These are phyloP conservation scores for Hippopotamus amphibius DNA, from an alignment of 2,113 vertebrate genomes.

Conservation along the genomic window DNA sequence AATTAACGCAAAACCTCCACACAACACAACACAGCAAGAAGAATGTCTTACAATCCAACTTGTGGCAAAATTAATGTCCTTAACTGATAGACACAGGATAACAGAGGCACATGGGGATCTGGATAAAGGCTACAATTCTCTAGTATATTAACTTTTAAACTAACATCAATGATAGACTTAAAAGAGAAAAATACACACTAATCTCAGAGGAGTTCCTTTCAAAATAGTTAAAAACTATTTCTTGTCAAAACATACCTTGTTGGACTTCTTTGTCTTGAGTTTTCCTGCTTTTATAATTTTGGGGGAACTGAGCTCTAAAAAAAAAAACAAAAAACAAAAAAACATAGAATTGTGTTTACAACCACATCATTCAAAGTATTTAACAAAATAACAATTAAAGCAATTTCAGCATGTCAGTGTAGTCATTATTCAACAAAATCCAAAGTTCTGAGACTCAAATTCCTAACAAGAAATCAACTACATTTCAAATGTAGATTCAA, in stretches of 20 bases:
- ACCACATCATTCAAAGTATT: constrained; percentile 38
- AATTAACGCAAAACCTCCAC: constrained; percentile 50
- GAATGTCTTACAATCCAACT: not conserved
- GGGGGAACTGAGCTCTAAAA: constrained; percentile 90
- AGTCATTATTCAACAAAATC: not conserved
- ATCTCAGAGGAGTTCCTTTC: not conserved
- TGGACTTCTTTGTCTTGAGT: constrained; percentile 91
- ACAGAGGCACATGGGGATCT: not conserved
- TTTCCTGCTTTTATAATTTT: constrained; percentile 92
- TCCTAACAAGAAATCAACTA: constrained; percentile 55
- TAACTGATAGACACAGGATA: not conserved
- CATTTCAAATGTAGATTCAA: not conserved
- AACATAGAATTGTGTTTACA: constrained; percentile 49
- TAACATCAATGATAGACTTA: not conserved
- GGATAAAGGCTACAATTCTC: not conserved
- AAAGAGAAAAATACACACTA: constrained; percentile 48
- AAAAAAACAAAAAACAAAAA: constrained; percentile 70
- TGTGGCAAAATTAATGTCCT: not conserved
- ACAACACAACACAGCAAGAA: constrained; percentile 18
- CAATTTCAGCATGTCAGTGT: constrained; percentile 34
- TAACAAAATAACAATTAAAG: constrained; percentile 12
- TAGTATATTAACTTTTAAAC: constrained; percentile 37
- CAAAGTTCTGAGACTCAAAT: constrained; percentile 42
- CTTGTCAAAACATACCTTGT: constrained; percentile 90
- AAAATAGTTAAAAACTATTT: constrained; percentile 52